Conservation (phyloP, 1,140 invertebrate species). For the Hestina assimilis region DNA sequence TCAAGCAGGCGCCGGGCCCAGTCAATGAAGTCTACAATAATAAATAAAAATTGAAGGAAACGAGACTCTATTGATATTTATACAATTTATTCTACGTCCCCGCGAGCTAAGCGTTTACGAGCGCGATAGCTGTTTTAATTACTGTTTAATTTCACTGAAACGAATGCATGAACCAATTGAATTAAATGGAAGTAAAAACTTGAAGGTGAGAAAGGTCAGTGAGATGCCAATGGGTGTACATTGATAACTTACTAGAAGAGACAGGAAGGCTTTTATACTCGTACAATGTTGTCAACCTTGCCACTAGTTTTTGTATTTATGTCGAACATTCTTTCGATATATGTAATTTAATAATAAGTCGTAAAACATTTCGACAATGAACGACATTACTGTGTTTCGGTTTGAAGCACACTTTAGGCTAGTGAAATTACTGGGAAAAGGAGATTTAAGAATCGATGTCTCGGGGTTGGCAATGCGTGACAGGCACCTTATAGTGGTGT, state of each 20-base stretch:
- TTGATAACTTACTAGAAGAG: constrained; percentile 16
- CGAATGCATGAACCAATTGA: constrained; percentile 14
- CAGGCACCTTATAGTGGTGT: too few relatives aligned
- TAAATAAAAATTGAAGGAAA: constrained; percentile 61
- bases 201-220: constrained; percentile 23
- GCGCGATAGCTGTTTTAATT: constrained; percentile 17
- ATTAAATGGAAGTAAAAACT: constrained; percentile 15
- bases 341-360: not conserved
- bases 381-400: not conserved
- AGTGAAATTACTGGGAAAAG: too few relatives aligned
- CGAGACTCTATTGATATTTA: constrained; percentile 47
- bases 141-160: constrained; percentile 15
- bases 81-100: constrained; percentile 20
- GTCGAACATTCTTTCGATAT: not conserved
- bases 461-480: too few relatives aligned
- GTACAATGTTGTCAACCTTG: constrained; percentile 30
- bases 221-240: constrained; percentile 18
- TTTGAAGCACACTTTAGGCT: too few relatives aligned
- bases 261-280: constrained; percentile 21
- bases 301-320: not conserved
- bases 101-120: constrained; percentile 17
- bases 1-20: constrained; percentile 57
- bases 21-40: constrained; percentile 65
- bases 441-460: too few relatives aligned
- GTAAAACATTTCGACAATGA: not conserved